phyloP scores from a whole-genome alignment of 1,140 invertebrate species.

The Drosophila eugracilis region DNA sequence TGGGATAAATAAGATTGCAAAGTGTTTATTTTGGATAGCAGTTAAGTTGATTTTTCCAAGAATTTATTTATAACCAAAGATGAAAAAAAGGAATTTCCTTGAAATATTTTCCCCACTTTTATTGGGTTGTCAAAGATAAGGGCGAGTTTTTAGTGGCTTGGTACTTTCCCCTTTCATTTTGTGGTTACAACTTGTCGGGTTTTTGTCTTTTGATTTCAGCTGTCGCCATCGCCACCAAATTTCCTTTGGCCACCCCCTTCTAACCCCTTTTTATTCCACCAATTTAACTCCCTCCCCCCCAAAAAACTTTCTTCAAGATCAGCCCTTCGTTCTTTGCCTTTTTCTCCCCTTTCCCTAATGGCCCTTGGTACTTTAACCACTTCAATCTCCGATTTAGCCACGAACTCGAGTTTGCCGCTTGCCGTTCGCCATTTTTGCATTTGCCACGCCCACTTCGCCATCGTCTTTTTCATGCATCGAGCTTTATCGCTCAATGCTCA shows the following conservation, averaged over 20 bases:
- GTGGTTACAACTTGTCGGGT: conserved; percentile 14
- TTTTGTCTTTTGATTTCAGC: conserved; percentile 29
- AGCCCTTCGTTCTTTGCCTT: background rate
- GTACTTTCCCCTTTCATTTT: conserved; percentile 13
- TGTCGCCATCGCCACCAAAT: conserved; percentile 18
- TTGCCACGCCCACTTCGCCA: conserved; percentile 33
- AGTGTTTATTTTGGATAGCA: too few species aligned
- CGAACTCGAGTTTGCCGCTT: conserved; percentile 23
- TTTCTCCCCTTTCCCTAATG: conserved; percentile 9
- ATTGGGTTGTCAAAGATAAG: too few species aligned
- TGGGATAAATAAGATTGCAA: background rate
- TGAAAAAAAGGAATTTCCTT: background rate
- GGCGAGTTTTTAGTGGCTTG: too few species aligned
- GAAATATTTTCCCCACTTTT: background rate
- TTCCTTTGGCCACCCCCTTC: background rate
- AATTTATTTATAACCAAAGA: background rate
- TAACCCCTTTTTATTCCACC: background rate
- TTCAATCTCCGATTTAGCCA: conserved; percentile 41
- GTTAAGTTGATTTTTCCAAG: too few species aligned
- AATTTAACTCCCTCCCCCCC: background rate
- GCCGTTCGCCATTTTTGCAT: conserved; percentile 17
- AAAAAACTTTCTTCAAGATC: conserved; percentile 33
- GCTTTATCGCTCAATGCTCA: conserved; percentile 68
- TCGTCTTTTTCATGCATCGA: conserved; percentile 17
- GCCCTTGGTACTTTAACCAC: conserved; percentile 12